Evolutionary conservation across 2,888 invertebrate species (phyloP).

Genomic region (Neria commutata): DNA sequence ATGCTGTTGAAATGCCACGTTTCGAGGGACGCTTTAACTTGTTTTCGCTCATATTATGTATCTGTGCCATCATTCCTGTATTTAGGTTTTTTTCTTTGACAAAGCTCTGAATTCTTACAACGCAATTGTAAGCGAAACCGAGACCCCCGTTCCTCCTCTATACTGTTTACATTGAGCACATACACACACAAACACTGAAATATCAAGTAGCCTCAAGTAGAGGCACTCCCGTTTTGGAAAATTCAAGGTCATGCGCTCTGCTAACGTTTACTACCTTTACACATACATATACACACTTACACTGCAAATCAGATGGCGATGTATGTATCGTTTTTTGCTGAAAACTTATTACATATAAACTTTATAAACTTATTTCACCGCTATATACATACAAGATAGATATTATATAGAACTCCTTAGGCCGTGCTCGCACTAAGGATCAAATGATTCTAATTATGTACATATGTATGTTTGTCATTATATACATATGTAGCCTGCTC

Average conservation of each 20-base stretch:
- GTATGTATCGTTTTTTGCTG: not conserved
- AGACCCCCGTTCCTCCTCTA: too few relatives aligned
- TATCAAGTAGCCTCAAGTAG: too few relatives aligned
- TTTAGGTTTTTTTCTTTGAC: not conserved
- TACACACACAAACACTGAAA: not conserved
- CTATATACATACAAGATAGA: not conserved
- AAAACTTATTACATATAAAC: too few relatives aligned
- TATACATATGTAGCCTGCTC: too few relatives aligned
- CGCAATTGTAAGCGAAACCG: not conserved
- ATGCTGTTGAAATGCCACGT: not conserved
- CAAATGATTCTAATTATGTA: too few relatives aligned
- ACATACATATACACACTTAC: not conserved
- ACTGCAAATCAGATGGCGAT: not conserved
- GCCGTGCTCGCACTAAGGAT: too few relatives aligned
- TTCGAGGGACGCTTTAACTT: not conserved
- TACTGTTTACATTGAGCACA: not conserved
- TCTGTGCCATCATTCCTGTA: not conserved
- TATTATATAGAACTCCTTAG: not conserved
- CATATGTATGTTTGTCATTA: not conserved
- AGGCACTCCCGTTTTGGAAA: conserved; percentile 27
- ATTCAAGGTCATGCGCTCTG: conserved; percentile 39
- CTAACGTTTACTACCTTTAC: not conserved
- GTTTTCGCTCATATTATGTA: not conserved
- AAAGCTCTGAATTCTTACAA: not conserved
- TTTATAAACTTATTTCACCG: too few relatives aligned